Evolutionary conservation across 1,140 invertebrate species (phyloP).

Genomic region (Hestina assimilis): DNA sequence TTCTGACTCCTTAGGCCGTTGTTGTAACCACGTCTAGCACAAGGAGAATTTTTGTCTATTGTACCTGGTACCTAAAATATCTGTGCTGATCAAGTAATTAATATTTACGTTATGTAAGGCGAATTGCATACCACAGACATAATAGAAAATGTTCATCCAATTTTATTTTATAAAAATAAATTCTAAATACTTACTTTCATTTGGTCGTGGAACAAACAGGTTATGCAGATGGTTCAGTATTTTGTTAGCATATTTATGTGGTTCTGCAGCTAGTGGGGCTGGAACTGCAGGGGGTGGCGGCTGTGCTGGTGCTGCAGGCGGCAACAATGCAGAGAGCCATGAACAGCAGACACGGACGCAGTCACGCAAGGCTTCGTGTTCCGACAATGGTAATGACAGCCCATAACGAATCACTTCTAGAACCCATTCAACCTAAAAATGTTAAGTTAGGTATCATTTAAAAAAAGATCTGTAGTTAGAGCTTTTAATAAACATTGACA

Average conservation of each 20-base stretch:
- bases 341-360: conserved; percentile 98
- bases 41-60: no score
- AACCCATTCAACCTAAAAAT: conserved; percentile 87
- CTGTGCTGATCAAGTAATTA: no score
- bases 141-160: no score
- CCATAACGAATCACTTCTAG: conserved; percentile 97
- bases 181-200: conserved; percentile 87
- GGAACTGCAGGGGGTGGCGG: conserved; percentile 75
- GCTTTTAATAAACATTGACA: no score
- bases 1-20: no score
- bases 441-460: no score
- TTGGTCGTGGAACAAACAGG: conserved; percentile 95
- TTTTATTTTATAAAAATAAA: no score
- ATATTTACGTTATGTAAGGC: not conserved
- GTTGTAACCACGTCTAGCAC: no score
- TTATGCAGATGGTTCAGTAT: conserved; percentile 97
- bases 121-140: no score
- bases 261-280: conserved; percentile 91
- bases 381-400: conserved; percentile 89
- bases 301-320: conserved; percentile 87
- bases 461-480: no score
- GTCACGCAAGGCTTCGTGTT: conserved; percentile 96
- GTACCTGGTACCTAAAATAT: no score
- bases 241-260: conserved; percentile 93
- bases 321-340: conserved; percentile 94